Conservation (phyloP, 2,797 vertebrate genomes). For the Coilia nasus region DNA sequence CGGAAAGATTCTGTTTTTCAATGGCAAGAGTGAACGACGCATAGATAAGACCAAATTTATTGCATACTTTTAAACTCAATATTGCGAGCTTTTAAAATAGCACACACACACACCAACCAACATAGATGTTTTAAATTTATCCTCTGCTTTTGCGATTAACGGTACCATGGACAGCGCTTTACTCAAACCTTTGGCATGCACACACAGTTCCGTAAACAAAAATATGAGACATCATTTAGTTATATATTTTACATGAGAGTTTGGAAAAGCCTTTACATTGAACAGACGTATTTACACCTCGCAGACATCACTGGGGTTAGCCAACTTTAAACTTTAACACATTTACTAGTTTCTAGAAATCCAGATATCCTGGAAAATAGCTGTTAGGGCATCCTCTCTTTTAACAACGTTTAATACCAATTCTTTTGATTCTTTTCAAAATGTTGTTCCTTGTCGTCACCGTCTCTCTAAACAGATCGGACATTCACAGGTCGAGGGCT, state of each 20-base stretch:
- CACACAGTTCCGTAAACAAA: not conserved
- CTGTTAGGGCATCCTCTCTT: too few species aligned
- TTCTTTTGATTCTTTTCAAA: not conserved
- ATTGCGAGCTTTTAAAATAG: not conserved
- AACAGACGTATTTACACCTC: not conserved
- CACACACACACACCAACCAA: not conserved
- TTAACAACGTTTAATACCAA: too few species aligned
- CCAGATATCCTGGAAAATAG: too few species aligned
- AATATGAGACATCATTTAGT: not conserved
- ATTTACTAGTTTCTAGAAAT: too few species aligned
- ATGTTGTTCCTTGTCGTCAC: not conserved
- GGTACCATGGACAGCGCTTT: conserved; percentile 16
- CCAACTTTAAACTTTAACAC: too few species aligned
- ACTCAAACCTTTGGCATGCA: not conserved
- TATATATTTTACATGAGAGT: not conserved
- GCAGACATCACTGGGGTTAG: not conserved
- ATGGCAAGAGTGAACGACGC: not conserved
- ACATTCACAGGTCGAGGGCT: not conserved
- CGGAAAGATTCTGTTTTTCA: not conserved
- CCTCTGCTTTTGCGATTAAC: not conserved
- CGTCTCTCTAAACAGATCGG: too few species aligned
- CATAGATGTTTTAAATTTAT: not conserved
- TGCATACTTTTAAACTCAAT: not conserved
- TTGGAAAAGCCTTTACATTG: not conserved
- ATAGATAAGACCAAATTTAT: too few species aligned